Evolutionary conservation across 2,797 vertebrate genomes (phyloP), one percentile per base, ranked within the genome.

Genomic region (Margarornis squamiger): DNA sequence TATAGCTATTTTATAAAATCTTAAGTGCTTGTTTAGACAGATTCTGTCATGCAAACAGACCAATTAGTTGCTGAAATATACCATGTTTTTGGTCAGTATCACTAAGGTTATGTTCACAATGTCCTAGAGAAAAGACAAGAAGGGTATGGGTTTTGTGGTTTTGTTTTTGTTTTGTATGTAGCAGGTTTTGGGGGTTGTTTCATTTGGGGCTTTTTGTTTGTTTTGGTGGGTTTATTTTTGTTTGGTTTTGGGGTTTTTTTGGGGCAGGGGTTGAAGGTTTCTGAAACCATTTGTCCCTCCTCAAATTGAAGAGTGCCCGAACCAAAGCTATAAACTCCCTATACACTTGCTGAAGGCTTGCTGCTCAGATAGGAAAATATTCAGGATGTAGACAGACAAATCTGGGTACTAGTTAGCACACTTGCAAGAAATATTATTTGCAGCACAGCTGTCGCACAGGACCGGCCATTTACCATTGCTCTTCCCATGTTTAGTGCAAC

Each of bases 261-360:
- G 3, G 17, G 9, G 17, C 0, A 3, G 9, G 2, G 1, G 30
- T 38, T 22, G 11, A 49, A 38, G 5, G 63, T 52, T 65, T 52
- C 26, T 2, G 4, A 70, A 88, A 80, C 7, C 0, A 5, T 51
- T 74, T 91, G 71, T 63, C 4, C 4, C 24, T 71, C 19, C 6
- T 29, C 10, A 19, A 29, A 70, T 5, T 6, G 4, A 83, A 48
- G 10, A 21, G 15, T 16, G 12, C 10, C 45, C 26, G 59, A 10
- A 1, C 21, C 0, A 0, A 51, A 76, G 24, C 13, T 58, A 32
- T 29, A 22, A 76, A 68, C 7, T 43, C 38, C 19, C 45, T 26
- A 14, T 13, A 41, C 3, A 8, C 19, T 63, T 5, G 1, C 15
- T 43, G 57, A 16, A 59, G 15, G 30, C 34, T 48, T 48, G 24